Conservation (phyloP, 1,140 invertebrate genomes). For the Drosophila parabipectinata region DNA sequence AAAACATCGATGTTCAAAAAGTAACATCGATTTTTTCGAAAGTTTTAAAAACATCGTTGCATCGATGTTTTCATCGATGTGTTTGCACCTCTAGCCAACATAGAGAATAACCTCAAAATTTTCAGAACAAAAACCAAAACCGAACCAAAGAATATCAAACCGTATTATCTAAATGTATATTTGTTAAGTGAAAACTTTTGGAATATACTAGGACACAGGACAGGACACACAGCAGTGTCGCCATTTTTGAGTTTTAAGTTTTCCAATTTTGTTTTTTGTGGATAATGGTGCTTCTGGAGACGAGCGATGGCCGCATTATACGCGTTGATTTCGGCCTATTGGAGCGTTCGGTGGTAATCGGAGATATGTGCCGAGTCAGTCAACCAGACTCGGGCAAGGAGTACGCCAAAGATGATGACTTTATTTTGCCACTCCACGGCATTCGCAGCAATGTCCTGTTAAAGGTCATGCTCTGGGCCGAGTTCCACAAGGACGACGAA, state of each 20-base stretch:
- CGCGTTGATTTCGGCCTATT: neutral
- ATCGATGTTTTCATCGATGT: too few species aligned
- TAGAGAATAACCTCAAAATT: too few species aligned
- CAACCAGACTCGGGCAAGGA: neutral
- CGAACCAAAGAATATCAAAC: too few species aligned
- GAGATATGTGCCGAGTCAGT: neutral
- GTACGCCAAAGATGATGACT: neutral
- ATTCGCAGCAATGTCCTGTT: constrained; percentile 24
- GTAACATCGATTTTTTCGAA: too few species aligned
- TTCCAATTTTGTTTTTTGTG: neutral
- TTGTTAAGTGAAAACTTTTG: too few species aligned
- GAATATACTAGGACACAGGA: too few species aligned
- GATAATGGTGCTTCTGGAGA: constrained; percentile 1
- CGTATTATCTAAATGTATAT: too few species aligned
- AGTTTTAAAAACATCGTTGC: too few species aligned
- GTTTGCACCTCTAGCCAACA: too few species aligned
- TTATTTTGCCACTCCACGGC: constrained; percentile 13
- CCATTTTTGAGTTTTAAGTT: neutral
- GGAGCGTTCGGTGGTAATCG: neutral
- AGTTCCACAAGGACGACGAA: constrained; percentile 22
- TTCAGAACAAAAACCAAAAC: too few species aligned
- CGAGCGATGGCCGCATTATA: neutral
- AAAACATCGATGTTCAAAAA: too few species aligned
- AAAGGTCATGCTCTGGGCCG: constrained; percentile 35
- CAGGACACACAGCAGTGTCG: too few species aligned